phyloP scores from a whole-genome alignment of 1,140 invertebrate species.

The Aphaenogaster floridana region DNA sequence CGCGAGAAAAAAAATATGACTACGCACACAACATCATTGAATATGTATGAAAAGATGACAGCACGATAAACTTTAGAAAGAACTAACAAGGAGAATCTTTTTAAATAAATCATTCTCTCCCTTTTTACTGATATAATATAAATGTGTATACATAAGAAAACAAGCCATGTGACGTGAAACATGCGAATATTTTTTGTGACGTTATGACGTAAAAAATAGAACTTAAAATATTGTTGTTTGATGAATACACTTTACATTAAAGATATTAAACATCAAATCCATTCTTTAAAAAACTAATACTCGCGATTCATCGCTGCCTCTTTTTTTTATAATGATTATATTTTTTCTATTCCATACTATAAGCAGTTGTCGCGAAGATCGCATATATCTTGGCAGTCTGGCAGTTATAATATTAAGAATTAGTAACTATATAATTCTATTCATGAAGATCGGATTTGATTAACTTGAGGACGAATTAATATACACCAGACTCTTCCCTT shows the following conservation, averaged over 20 bases:
- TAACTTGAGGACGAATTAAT: background rate
- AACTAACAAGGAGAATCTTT: background rate
- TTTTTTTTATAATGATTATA: background rate
- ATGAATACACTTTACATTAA: background rate
- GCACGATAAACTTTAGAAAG: background rate
- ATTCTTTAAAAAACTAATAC: background rate
- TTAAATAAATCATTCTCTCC: background rate
- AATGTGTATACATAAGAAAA: background rate
- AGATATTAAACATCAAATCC: constrained; percentile 2
- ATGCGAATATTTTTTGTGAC: background rate
- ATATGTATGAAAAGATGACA: constrained; percentile 5
- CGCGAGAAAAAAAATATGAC: background rate
- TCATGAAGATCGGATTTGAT: background rate
- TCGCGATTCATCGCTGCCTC: background rate
- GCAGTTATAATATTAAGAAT: background rate
- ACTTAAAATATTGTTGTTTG: background rate
- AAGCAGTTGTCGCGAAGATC: background rate
- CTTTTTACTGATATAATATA: constrained; percentile 6
- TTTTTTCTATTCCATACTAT: background rate
- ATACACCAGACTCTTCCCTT: too few species aligned
- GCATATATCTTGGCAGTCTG: background rate
- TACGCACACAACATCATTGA: background rate
- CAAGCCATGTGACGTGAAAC: background rate
- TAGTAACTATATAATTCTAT: background rate
- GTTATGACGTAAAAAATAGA: background rate